These are phyloP conservation scores for Eledone cirrhosa DNA, from an alignment of 2,888 invertebrate species.

Conservation along the genomic window DNA sequence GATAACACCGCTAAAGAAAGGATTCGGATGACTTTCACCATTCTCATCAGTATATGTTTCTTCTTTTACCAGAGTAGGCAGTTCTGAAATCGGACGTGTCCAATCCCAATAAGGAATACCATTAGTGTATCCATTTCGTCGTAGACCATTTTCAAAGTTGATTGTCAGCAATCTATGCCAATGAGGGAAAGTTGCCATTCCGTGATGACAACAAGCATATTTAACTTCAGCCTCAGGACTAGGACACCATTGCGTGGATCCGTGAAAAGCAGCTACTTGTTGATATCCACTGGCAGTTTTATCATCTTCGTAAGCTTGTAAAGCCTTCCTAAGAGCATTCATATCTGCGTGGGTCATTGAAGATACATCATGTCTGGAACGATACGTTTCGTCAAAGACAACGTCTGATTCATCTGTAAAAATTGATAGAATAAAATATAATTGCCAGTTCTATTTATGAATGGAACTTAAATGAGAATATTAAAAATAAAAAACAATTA, in stretches of 20 bases:
- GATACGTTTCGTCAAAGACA: background rate
- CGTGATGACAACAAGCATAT: conserved; percentile 42
- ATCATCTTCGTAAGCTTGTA: conserved; percentile 35
- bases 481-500: too few relatives aligned
- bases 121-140: conserved; percentile 30
- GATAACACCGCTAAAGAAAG: conserved; percentile 29
- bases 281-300: conserved; percentile 34
- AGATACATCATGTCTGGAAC: conserved; percentile 35
- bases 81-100: conserved; percentile 31
- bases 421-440: too few relatives aligned
- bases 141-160: conserved; percentile 34
- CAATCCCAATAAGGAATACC: conserved; percentile 40
- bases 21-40: conserved; percentile 30
- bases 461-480: too few relatives aligned
- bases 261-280: conserved; percentile 40
- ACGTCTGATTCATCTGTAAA: too few relatives aligned
- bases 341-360: conserved; percentile 34
- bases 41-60: conserved; percentile 28
- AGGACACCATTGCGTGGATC: conserved; percentile 42
- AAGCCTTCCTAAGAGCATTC: conserved; percentile 37
- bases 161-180: conserved; percentile 42
- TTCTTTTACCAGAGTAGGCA: conserved; percentile 33
- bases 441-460: too few relatives aligned
- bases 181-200: conserved; percentile 41
- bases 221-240: conserved; percentile 38